phyloP scores from a whole-genome alignment of 2,113 vertebrate genomes.

The Chrysemys picta region DNA sequence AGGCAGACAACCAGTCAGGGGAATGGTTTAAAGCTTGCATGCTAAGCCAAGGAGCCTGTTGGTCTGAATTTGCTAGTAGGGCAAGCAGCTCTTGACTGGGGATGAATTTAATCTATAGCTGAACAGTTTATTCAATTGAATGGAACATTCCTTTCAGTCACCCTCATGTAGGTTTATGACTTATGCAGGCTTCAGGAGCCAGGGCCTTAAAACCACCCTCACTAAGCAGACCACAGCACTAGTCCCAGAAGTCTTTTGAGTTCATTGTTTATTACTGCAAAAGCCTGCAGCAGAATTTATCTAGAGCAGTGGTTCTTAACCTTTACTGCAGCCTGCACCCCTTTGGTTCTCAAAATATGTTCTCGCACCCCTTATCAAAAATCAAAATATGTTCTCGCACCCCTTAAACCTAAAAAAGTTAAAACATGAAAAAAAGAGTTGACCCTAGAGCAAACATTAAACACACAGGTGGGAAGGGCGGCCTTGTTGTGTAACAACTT shows the following conservation, averaged over 20 bases:
- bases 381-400: no score
- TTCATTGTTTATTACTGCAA: neutral
- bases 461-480: neutral
- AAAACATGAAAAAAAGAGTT: neutral
- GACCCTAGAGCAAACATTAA: neutral
- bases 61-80: neutral
- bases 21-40: neutral
- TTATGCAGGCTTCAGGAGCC: neutral
- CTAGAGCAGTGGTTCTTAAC: neutral
- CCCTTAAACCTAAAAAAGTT: no score
- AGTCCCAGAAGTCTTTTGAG: neutral
- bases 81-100: neutral
- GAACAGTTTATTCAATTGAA: neutral
- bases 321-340: no score
- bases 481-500: neutral
- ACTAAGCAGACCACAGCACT: neutral
- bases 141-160: neutral
- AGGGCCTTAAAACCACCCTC: rapidly evolving
- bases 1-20: neutral
- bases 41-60: neutral
- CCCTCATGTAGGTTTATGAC: neutral
- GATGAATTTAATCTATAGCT: neutral
- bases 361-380: no score
- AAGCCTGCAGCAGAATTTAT: neutral
- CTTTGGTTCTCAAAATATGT: no score